A percentile compares a stretch with the other conserved stretches of the same genome.
phyloP scores from a whole-genome alignment of 2,113 vertebrate genomes.

The Holacanthus passer region DNA sequence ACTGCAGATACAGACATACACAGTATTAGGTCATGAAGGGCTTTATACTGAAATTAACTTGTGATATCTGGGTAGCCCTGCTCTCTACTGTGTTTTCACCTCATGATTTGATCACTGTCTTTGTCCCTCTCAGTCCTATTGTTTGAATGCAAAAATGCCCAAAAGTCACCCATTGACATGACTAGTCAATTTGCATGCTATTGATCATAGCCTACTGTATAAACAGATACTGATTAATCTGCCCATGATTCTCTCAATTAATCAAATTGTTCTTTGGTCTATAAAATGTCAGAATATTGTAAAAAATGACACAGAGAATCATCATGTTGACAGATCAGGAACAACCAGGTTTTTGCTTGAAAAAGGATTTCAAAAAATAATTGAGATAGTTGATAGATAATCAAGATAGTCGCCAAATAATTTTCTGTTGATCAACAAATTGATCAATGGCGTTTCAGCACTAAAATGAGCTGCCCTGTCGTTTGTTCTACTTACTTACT shows the following conservation, averaged over 20 bases:
- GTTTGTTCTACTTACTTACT: no score
- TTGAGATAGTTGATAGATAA: not conserved
- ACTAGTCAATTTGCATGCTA: constrained; percentile 5
- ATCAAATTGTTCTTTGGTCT: not conserved
- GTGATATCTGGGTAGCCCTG: not conserved
- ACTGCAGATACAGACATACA: constrained; percentile 74
- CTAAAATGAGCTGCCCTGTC: not conserved
- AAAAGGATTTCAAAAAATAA: not conserved
- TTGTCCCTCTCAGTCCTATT: not conserved
- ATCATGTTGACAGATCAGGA: not conserved
- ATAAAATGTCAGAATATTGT: not conserved
- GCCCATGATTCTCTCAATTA: not conserved
- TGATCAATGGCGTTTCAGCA: not conserved
- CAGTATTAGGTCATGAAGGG: not conserved
- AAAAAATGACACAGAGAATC: no score
- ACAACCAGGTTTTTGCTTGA: not conserved
- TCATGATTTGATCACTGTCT: constrained; percentile 17
- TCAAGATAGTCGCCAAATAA: not conserved
- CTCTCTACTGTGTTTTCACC: constrained; percentile 9
- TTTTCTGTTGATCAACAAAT: not conserved
- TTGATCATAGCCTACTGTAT: not conserved
- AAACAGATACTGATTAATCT: not conserved
- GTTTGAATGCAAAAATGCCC: constrained; percentile 24
- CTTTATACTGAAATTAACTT: not conserved
- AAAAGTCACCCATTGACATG: not conserved